Evolutionary conservation across 37 sponge, comb jelly and placozoan genomes (phyloP).

Genomic region (Chondrosia reniformis): DNA sequence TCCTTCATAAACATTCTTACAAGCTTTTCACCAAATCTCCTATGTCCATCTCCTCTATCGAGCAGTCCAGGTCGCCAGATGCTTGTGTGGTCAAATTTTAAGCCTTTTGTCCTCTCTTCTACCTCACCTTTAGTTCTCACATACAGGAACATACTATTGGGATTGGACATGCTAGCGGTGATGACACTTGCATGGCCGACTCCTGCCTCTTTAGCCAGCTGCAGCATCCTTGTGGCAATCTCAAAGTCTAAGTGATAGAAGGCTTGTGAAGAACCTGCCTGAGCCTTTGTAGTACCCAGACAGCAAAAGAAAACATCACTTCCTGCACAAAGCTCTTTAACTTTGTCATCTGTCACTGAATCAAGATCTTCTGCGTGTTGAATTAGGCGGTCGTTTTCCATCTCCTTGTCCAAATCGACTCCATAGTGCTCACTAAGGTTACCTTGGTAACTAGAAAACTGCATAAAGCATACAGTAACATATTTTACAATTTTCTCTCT

Average conservation of each 20-base stretch:
- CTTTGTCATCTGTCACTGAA: conserved; percentile 53
- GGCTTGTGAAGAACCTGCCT: conserved; percentile 72
- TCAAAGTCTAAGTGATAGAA: conserved; percentile 76
- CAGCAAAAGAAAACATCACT: conserved; percentile 68
- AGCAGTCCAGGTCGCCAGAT: conserved; percentile 73
- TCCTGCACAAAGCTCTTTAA: conserved; percentile 60
- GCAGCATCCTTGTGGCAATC: conserved; percentile 45
- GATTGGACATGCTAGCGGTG: conserved; percentile 52
- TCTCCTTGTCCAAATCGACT: conserved; percentile 34
- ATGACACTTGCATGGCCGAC: conserved; percentile 73
- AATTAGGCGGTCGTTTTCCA: conserved; percentile 46
- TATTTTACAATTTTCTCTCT: too few relatives aligned
- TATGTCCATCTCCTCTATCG: conserved; percentile 30
- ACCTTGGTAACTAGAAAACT: too few relatives aligned
- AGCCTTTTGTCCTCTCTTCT: conserved; percentile 38
- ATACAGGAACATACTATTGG: conserved; percentile 77
- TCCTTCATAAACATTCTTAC: neutral
- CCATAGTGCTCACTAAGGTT: too few relatives aligned
- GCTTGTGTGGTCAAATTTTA: conserved; percentile 36
- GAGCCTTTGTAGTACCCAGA: conserved; percentile 64
- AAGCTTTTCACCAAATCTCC: conserved; percentile 58
- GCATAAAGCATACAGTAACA: too few relatives aligned
- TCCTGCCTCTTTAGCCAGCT: conserved; percentile 56
- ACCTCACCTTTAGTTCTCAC: conserved; percentile 61
- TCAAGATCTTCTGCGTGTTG: conserved; percentile 78